These are phyloP conservation scores for Cydia amplana DNA, from an alignment of 1,140 invertebrate species.

Conservation along the genomic window DNA sequence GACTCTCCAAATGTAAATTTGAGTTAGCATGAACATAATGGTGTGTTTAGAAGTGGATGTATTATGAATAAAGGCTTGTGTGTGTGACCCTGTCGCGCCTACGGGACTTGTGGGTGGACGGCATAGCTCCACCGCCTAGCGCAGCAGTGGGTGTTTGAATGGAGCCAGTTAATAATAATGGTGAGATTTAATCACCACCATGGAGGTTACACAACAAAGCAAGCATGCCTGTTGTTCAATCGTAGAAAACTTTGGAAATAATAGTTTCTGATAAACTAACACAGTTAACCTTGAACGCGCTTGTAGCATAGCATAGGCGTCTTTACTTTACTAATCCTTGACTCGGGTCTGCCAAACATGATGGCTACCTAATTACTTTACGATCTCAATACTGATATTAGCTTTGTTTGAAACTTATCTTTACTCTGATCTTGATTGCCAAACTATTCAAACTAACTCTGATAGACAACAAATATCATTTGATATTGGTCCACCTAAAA, in stretches of 20 bases:
- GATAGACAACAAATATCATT: neutral
- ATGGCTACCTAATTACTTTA: constrained; percentile 7
- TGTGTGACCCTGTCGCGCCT: constrained; percentile 77
- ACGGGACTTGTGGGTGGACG: constrained; percentile 78
- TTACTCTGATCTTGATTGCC: constrained; percentile 4
- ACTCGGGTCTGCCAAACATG: constrained; percentile 13
- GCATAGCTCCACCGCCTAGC: constrained; percentile 75
- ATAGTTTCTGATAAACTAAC: constrained; percentile 63
- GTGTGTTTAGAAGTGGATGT: constrained; percentile 64
- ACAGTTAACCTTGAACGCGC: constrained; percentile 48
- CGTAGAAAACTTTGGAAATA: constrained; percentile 67
- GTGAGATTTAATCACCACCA: constrained; percentile 78
- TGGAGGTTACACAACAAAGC: constrained; percentile 75
- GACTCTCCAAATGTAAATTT: constrained; percentile 72
- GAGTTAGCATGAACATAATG: constrained; percentile 68
- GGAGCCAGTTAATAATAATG: constrained; percentile 79
- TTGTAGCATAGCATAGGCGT: constrained; percentile 55
- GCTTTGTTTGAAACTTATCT: constrained; percentile 26
- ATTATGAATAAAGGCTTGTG: constrained; percentile 69
- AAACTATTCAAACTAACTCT: constrained; percentile 21
- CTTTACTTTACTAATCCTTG: constrained; percentile 64
- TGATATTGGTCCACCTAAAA: neutral
- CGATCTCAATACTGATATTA: constrained; percentile 14
- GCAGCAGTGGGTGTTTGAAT: constrained; percentile 77
- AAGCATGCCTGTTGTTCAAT: constrained; percentile 68